Conservation (phyloP, 2,113 vertebrate species). For the Erythrocebus patas region DNA sequence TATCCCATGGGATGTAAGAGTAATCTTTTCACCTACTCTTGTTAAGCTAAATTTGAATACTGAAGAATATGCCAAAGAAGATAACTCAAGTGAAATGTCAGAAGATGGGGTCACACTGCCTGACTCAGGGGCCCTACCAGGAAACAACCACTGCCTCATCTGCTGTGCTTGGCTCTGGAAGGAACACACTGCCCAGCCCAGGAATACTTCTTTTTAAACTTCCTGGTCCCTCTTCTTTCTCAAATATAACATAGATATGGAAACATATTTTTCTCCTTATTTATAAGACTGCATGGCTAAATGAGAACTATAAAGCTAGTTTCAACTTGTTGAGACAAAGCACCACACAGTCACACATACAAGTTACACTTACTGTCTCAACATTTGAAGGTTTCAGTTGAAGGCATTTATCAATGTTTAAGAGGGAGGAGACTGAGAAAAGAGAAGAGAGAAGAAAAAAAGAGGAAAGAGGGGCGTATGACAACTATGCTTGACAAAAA, state of each 20-base stretch:
- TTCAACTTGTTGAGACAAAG: neutral
- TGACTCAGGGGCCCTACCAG: neutral
- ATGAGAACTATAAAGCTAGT: neutral
- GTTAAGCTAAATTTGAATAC: neutral
- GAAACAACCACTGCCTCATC: neutral
- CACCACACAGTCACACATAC: neutral
- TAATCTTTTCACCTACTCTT: neutral
- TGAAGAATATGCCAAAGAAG: neutral
- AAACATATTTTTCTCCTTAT: neutral
- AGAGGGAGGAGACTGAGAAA: neutral
- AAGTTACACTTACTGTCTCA: neutral
- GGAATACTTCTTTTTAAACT: neutral
- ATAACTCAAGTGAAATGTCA: neutral
- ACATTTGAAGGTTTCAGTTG: neutral
- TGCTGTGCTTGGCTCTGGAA: neutral
- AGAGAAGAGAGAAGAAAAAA: neutral
- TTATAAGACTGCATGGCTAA: neutral
- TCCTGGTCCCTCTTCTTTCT: neutral
- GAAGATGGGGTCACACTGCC: neutral
- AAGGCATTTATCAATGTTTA: neutral
- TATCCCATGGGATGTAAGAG: neutral
- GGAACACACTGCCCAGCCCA: neutral
- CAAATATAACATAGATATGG: neutral
- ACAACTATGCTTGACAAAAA: neutral
- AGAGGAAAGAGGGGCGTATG: neutral